Evolutionary conservation across 2,113 vertebrate genomes (phyloP).

Genomic region (Lota lota): DNA sequence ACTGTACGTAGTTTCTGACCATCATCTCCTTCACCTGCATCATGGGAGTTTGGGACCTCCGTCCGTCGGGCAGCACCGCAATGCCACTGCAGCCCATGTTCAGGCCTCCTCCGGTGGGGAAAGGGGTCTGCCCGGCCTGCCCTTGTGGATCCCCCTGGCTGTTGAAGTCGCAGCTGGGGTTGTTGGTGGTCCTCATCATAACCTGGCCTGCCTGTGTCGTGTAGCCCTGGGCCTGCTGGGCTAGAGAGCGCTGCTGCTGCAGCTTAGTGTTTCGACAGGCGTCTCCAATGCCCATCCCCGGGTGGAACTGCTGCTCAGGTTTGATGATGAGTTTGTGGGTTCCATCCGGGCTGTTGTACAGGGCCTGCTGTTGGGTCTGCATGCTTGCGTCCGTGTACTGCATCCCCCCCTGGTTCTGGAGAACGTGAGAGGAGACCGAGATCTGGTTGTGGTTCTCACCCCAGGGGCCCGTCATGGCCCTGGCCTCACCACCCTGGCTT

Average conservation of each 20-base stretch:
- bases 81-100: constrained; percentile 65
- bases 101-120: constrained; percentile 57
- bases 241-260: constrained; percentile 53
- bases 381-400: constrained; percentile 64
- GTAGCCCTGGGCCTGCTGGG: constrained; percentile 63
- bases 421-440: constrained; percentile 45
- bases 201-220: constrained; percentile 52
- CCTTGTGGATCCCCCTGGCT: constrained; percentile 46
- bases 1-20: constrained; percentile 91
- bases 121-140: constrained; percentile 48
- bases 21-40: constrained; percentile 91
- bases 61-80: constrained; percentile 45
- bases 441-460: constrained; percentile 61
- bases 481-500: constrained; percentile 44
- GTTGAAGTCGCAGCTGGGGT: constrained; percentile 67
- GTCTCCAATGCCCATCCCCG: constrained; percentile 62
- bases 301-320: constrained; percentile 86
- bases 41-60: constrained; percentile 78
- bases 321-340: constrained; percentile 81
- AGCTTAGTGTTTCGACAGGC: constrained; percentile 80
- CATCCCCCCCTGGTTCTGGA: constrained; percentile 65
- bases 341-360: constrained; percentile 54
- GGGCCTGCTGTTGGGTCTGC: constrained; percentile 56
- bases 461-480: constrained; percentile 59
- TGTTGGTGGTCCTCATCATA: constrained; percentile 61